Conservation (phyloP, 2,888 invertebrate genomes). For the Acronicta aceris region DNA sequence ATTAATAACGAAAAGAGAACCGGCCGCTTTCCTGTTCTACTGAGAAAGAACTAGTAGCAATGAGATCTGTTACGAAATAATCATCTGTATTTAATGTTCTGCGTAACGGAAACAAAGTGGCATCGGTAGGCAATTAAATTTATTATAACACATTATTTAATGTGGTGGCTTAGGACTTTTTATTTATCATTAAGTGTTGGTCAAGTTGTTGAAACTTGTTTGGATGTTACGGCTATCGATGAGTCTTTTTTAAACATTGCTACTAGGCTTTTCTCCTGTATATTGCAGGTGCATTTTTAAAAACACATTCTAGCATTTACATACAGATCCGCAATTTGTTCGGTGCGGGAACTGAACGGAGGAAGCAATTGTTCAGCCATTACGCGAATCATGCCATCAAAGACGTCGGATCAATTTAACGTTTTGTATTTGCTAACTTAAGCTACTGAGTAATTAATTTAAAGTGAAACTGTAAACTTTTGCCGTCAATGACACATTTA, state of each 20-base stretch:
- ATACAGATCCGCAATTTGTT: too few species aligned
- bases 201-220: slow-evolving; percentile 9
- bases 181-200: slow-evolving; percentile 25
- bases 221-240: not conserved
- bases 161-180: slow-evolving; percentile 37
- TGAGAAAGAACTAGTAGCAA: slow-evolving; percentile 67
- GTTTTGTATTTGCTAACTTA: not conserved
- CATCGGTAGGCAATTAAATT: slow-evolving; percentile 51
- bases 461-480: not conserved
- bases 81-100: slow-evolving; percentile 45
- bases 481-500: not conserved
- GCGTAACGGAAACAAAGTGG: slow-evolving; percentile 55
- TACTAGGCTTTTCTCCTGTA: too few species aligned
- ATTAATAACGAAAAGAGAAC: slow-evolving; percentile 71
- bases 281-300: too few species aligned
- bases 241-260: too few species aligned
- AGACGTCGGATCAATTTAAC: not conserved
- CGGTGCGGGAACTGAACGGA: too few species aligned
- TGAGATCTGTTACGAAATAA: slow-evolving; percentile 68
- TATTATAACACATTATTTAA: slow-evolving; percentile 54
- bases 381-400: too few species aligned
- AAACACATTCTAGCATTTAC: too few species aligned
- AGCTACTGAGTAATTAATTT: not conserved
- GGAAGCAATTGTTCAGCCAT: too few species aligned
- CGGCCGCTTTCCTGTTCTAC: slow-evolving; percentile 71